These are phyloP conservation scores for Leuciscus waleckii DNA, from an alignment of 2,797 vertebrate genomes.

Conservation along the genomic window DNA sequence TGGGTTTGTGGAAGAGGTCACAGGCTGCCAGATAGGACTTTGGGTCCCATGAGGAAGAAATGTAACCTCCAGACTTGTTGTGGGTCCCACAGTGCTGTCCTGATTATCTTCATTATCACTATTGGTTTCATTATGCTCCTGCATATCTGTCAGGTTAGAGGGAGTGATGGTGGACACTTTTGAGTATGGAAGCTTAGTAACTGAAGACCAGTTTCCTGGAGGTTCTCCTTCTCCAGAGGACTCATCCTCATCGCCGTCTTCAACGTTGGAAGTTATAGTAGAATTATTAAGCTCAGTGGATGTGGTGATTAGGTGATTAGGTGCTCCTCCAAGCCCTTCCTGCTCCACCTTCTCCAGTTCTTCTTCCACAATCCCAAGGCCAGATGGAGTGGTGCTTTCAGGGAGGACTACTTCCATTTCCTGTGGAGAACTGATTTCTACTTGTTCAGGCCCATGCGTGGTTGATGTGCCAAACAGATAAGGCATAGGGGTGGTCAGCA, in stretches of 20 bases:
- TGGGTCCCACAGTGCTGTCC: conserved; percentile 50
- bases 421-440: conserved; percentile 57
- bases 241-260: conserved; percentile 60
- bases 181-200: conserved; percentile 48
- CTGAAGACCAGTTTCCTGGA: conserved; percentile 56
- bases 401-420: conserved; percentile 59
- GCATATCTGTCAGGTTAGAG: conserved; percentile 39
- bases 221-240: conserved; percentile 53
- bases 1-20: conserved; percentile 55
- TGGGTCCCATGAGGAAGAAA: conserved; percentile 66
- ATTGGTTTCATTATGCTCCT: conserved; percentile 29
- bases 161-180: conserved; percentile 38
- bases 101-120: conserved; percentile 30
- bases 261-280: conserved; percentile 24
- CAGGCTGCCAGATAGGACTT: conserved; percentile 59
- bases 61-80: conserved; percentile 62
- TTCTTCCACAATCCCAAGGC: conserved; percentile 53
- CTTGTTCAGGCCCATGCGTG: conserved; percentile 46
- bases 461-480: conserved; percentile 42
- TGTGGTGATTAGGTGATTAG: conserved; percentile 41
- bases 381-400: conserved; percentile 55
- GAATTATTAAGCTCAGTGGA: conserved; percentile 50
- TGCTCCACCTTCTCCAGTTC: conserved; percentile 56
- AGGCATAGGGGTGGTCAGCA: conserved; percentile 54
- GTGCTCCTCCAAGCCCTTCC: conserved; percentile 56